These are phyloP conservation scores for Lampris megalopsis DNA, from an alignment of 2,113 vertebrate genomes.

Conservation along the genomic window DNA sequence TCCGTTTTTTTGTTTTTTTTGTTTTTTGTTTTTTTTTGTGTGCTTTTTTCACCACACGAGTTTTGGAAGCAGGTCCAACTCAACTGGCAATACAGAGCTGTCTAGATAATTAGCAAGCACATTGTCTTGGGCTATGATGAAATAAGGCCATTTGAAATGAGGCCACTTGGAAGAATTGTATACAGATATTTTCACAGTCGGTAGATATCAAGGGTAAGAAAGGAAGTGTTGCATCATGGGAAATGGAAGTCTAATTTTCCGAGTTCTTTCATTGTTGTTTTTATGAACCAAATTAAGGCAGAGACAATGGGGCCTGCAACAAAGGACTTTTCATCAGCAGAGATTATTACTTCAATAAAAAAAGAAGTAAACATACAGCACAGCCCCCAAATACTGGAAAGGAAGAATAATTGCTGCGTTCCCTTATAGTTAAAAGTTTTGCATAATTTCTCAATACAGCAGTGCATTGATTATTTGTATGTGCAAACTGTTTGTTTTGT, in stretches of 20 bases:
- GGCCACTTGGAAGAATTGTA: background rate
- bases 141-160: too few species aligned
- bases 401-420: background rate
- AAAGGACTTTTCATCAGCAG: background rate
- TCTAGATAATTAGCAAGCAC: too few species aligned
- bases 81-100: too few species aligned
- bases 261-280: conserved; percentile 3
- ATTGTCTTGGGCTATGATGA: too few species aligned
- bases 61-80: too few species aligned
- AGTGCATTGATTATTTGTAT: too few species aligned
- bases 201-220: conserved; percentile 34
- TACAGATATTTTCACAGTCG: conserved; percentile 5
- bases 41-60: too few species aligned
- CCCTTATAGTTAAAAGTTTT: too few species aligned
- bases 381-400: background rate
- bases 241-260: conserved; percentile 17
- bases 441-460: too few species aligned
- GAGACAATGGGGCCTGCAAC: background rate
- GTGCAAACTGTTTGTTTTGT: background rate
- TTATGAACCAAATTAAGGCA: conserved; percentile 12
- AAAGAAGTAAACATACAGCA: too few species aligned
- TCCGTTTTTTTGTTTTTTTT: background rate
- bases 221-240: conserved; percentile 33
- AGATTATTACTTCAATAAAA: background rate
- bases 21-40: too few species aligned